These are phyloP conservation scores for Oxygymnocypris stewartii DNA, from an alignment of 2,113 vertebrate species.

Conservation along the genomic window DNA sequence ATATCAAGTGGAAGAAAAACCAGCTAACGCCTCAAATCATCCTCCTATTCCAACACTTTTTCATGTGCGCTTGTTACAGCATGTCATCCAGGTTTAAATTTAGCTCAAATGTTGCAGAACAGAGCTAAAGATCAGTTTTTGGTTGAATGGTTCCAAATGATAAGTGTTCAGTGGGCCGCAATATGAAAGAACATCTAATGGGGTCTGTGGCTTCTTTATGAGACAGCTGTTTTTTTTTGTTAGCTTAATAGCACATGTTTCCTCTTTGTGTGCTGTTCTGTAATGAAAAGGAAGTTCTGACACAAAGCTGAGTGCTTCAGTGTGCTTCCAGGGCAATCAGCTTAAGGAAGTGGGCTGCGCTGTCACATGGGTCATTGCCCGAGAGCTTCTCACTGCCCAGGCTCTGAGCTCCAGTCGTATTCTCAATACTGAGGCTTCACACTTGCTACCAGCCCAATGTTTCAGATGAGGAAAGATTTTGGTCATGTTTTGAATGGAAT, in stretches of 20 bases:
- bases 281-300: conserved; percentile 20
- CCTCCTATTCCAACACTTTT: neutral
- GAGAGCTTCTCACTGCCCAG: neutral
- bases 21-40: neutral
- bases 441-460: neutral
- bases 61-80: neutral
- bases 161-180: neutral
- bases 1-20: neutral
- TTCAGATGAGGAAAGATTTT: neutral
- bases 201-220: neutral
- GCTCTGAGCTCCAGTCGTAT: neutral
- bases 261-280: neutral
- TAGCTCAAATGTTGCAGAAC: neutral
- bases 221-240: conserved; percentile 33
- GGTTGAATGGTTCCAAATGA: conserved; percentile 4
- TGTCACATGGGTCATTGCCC: neutral
- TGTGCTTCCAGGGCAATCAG: conserved; percentile 26
- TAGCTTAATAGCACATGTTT: conserved; percentile 11
- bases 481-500: neutral
- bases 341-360: conserved; percentile 5
- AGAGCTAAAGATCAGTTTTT: conserved; percentile 13
- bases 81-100: neutral
- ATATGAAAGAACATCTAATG: conserved; percentile 22
- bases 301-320: conserved; percentile 22
- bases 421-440: neutral